Evolutionary conservation across 2,797 vertebrate species (phyloP), one percentile per base, ranked within the genome.

Genomic region (Psittacula derbiana): DNA sequence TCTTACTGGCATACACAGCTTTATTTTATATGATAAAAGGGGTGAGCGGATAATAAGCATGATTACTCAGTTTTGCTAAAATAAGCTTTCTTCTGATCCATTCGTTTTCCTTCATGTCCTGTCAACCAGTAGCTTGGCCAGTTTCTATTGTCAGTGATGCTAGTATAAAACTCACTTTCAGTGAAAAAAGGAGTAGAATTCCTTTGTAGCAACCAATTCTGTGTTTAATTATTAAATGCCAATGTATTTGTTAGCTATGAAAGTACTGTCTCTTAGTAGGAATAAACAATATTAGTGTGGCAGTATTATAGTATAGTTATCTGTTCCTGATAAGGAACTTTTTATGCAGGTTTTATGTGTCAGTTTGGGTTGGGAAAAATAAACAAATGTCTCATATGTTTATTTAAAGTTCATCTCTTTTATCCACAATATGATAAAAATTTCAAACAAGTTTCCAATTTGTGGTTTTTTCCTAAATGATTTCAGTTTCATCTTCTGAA

Each of bases 351-450:
- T 86, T 88, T 72, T 13, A 7, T n/a, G 10, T 64, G 50, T 78
- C 43, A 27, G n/a, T 53, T 47, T 57, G 16, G 10, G 14, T 31
- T 79, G 47, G 20, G 16, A 65, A 94, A 92, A 92, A 84, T 57
- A 93, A 94, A 69, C 31, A 86, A 72, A 13, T 55, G 46, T 62
- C 67, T 94, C 75, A 47, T 13, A 50, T 80, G 94, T 95, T 93
- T 33, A 88, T 95, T 93, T 76, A 64, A n/a, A 81, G 25, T 62
- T 74, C 43, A 83, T 92, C 64, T 57, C 47, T 78, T 80, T 91
- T 86, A 72, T 94, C 83, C 30, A n/a, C 8, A 71, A 57, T 61
- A 73, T 38, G 62, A 92, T 60, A 69, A 89, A 73, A 87, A 60
- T 80, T 90, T 90, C 21, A 90, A 62, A 47, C 38, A 86, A 90